phyloP scores from a whole-genome alignment of 2,797 vertebrate genomes.

The Enteromius viviparus region DNA sequence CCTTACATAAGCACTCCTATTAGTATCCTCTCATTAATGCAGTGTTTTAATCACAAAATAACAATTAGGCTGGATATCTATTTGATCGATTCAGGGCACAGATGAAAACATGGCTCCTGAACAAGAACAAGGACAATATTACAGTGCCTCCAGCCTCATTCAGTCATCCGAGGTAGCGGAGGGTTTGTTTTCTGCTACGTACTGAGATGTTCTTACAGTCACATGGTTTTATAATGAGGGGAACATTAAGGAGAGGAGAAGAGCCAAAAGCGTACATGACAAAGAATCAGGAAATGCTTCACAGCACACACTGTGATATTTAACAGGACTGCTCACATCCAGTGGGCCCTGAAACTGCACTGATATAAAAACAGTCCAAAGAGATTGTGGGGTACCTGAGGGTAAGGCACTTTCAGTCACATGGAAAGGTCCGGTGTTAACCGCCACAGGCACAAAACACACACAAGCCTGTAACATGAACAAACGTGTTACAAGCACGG shows the following conservation, averaged over 20 bases:
- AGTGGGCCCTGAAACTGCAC: slow-evolving; percentile 8
- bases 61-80: slow-evolving; percentile 42
- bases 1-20: slow-evolving; percentile 46
- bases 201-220: slow-evolving; percentile 27
- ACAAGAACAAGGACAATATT: slow-evolving; percentile 22
- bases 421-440: slow-evolving; percentile 8
- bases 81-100: slow-evolving; percentile 33
- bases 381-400: slow-evolving; percentile 15
- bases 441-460: slow-evolving; percentile 21
- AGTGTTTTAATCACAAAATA: slow-evolving; percentile 47
- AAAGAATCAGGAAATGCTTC: slow-evolving; percentile 30
- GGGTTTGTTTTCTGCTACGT: slow-evolving; percentile 26
- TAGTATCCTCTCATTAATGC: slow-evolving; percentile 48
- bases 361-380: slow-evolving; percentile 16
- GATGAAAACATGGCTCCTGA: slow-evolving; percentile 41
- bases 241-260: slow-evolving; percentile 18
- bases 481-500: background rate
- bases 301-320: slow-evolving; percentile 31
- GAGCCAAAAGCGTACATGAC: slow-evolving; percentile 15
- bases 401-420: slow-evolving; percentile 29
- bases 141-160: slow-evolving; percentile 1
- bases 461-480: slow-evolving; percentile 54
- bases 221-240: background rate
- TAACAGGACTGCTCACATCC: slow-evolving; percentile 19
- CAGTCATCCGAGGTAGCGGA: slow-evolving; percentile 4